Conservation (phyloP, 2,888 invertebrate genomes). For the Dorcus hopei region DNA sequence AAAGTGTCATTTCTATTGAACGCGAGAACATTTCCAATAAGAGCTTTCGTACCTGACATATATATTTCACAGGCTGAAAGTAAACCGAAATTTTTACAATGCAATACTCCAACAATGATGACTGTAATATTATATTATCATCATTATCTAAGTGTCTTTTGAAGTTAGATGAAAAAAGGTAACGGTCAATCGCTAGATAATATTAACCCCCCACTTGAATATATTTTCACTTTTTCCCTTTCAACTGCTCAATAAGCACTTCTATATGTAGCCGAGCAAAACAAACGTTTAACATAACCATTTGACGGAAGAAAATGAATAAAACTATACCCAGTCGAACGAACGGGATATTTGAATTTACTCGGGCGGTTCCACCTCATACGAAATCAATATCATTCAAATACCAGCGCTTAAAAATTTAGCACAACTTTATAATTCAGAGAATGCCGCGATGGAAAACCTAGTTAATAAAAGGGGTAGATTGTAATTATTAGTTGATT, state of each 20-base stretch:
- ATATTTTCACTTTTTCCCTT: slow-evolving; percentile 14
- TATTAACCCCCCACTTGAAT: slow-evolving; percentile 7
- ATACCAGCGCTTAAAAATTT: too few relatives aligned
- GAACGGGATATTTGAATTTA: neutral
- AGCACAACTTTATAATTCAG: too few relatives aligned
- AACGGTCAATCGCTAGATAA: neutral
- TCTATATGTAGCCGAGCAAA: slow-evolving; percentile 1
- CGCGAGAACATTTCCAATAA: too few relatives aligned
- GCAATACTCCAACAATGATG: too few relatives aligned
- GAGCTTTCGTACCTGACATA: too few relatives aligned
- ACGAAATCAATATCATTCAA: too few relatives aligned
- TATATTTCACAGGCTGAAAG: too few relatives aligned
- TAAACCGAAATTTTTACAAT: too few relatives aligned
- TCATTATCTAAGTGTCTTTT: neutral
- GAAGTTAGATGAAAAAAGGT: neutral
- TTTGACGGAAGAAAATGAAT: neutral
- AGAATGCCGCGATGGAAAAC: too few relatives aligned
- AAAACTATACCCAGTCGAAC: neutral
- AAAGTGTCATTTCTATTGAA: too few relatives aligned
- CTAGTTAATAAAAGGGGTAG: too few relatives aligned
- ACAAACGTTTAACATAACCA: slow-evolving; percentile 1
- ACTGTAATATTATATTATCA: neutral
- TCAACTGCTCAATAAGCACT: slow-evolving; percentile 16
- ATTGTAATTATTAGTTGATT: too few relatives aligned
- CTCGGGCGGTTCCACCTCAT: neutral